Percentiles rank a stretch among this genome's conserved stretches.
phyloP scores from a whole-genome alignment of 2,888 invertebrate genomes.

The Sussaba pulchella region DNA sequence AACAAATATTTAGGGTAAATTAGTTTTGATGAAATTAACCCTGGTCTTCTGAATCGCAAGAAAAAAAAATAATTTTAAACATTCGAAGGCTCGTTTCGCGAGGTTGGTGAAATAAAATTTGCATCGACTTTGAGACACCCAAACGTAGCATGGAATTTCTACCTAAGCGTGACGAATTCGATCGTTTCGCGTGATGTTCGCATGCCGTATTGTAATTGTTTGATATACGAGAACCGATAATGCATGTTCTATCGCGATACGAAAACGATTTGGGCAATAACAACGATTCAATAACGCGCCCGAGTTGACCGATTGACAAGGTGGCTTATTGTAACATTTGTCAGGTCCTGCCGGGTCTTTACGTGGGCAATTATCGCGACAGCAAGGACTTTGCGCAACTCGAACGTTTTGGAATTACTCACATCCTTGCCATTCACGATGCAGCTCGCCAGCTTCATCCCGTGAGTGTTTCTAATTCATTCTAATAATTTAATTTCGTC shows the following conservation, averaged over 20 bases:
- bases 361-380: conserved; percentile 98
- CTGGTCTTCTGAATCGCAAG: neutral
- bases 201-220: conserved; percentile 9
- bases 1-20: too few species aligned
- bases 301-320: conserved; percentile 5
- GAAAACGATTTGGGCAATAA: neutral
- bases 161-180: conserved; percentile 47
- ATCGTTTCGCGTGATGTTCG: conserved; percentile 9
- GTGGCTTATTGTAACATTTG: conserved; percentile 67
- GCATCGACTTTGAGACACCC: neutral
- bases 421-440: conserved; percentile 98
- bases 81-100: neutral
- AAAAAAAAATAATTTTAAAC: too few species aligned
- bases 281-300: conserved; percentile 13
- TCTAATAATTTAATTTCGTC: conserved; percentile 31
- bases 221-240: conserved; percentile 15
- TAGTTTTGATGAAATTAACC: neutral
- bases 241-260: neutral
- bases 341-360: conserved; percentile 96
- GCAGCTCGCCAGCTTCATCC: conserved; percentile 94
- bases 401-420: conserved; percentile 95
- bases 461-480: conserved; percentile 86
- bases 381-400: conserved; percentile 96
- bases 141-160: conserved; percentile 39
- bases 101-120: conserved; percentile 18